A percentile compares a stretch with the other conserved stretches of the same genome.
These are phyloP conservation scores for Catharus fuscescens DNA, from an alignment of 2,113 vertebrate species.

Conservation along the genomic window DNA sequence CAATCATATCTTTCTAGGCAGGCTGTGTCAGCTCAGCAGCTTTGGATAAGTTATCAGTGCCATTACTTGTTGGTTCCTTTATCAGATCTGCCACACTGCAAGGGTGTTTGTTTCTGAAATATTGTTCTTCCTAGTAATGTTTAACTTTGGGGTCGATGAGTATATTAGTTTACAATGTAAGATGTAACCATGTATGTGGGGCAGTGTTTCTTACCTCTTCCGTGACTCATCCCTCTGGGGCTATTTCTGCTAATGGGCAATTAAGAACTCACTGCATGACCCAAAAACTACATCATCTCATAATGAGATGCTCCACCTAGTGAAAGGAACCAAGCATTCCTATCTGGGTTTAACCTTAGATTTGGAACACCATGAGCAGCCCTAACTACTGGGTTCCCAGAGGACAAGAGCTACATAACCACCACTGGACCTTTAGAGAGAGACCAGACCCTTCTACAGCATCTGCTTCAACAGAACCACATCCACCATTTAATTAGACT, in stretches of 20 bases:
- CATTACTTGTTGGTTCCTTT: neutral
- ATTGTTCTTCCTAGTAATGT: neutral
- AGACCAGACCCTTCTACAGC: too few species aligned
- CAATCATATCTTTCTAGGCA: neutral
- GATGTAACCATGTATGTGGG: neutral
- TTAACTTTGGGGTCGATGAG: neutral
- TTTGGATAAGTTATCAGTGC: neutral
- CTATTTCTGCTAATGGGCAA: too few species aligned
- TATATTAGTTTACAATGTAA: neutral
- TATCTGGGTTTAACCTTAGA: neutral
- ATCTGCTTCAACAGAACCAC: neutral
- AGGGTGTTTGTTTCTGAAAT: neutral
- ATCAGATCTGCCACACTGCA: neutral
- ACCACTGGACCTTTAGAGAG: neutral
- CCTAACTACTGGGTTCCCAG: neutral
- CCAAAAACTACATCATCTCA: neutral
- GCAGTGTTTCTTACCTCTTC: neutral
- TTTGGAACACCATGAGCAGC: neutral
- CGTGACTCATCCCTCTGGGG: neutral
- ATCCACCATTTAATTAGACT: neutral
- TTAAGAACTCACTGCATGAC: too few species aligned
- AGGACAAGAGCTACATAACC: neutral
- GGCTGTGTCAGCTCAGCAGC: neutral
- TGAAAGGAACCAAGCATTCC: neutral
- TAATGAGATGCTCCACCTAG: neutral